Evolutionary conservation across 1,140 invertebrate species (phyloP), one percentile per base, ranked within the genome.

Genomic region (Orius insidiosus): DNA sequence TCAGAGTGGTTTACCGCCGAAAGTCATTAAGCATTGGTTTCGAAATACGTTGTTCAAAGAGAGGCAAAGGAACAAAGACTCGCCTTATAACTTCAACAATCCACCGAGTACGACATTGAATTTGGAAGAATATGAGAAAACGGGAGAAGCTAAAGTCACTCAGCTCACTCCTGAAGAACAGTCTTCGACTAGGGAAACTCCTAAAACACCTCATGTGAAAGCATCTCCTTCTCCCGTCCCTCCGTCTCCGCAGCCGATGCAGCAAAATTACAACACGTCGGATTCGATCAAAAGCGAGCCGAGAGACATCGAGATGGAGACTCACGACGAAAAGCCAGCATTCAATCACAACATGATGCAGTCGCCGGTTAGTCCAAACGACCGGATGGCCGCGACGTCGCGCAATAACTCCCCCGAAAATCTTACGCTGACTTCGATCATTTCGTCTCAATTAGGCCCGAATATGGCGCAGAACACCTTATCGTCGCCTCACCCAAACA

Each of bases 21-120:
- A 99, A 71, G 93, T 98, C n/a, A 96, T 98, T 45, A 98, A 98
- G 61, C 94, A 98, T 62, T 98, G 94, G 94, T 99, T 99, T 67
- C 71, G 96, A 53, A 99, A 99, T 60, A 99, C 96, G 1, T 64
- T 99, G 13, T 99, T 99, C 61, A 99, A 99, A 67, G 96, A 99
- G 66, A 72, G 96, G 38, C 96, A 99, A 62, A 71, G 94, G 39
- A 98, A 98, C 62, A 99, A 98, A 64, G 95, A 99, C 60, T 98
- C 92, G 16, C 96, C 96, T 0, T 99, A 99, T 60, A 99, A 99
- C 63, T 99, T 99, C 59, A 98, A 90, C 61, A 96, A 97, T 67
- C 96, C 96, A 18, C 96, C 96, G 31, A 88, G 87, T 18, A 97
- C 93, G 0, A 93, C 86, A 2, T 66, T 98, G 3, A 94, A 94